Evolutionary conservation across 2,113 vertebrate species (phyloP).

Genomic region (Gymnarchus niloticus): DNA sequence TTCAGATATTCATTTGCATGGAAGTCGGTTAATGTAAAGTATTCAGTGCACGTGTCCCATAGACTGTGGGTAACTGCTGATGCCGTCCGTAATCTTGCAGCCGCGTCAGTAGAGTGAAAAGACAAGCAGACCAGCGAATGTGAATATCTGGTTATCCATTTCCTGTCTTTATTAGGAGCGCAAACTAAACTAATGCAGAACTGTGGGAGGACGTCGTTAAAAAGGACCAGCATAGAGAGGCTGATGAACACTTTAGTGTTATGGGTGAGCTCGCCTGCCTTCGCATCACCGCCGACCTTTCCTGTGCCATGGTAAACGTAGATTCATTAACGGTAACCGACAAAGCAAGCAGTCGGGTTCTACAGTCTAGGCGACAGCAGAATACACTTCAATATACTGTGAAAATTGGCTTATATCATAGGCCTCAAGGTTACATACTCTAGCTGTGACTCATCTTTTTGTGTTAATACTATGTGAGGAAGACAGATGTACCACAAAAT

Average conservation of each 20-base stretch:
- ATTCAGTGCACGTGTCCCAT: not conserved
- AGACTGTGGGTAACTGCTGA: not conserved
- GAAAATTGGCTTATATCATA: not conserved
- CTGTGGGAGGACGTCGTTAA: slow-evolving; percentile 67
- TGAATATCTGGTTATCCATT: not conserved
- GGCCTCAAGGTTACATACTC: not conserved
- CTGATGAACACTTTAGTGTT: slow-evolving; percentile 71
- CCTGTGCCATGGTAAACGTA: not conserved
- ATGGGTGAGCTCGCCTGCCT: slow-evolving; percentile 60
- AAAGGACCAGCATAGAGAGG: slow-evolving; percentile 71
- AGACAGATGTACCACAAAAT: not conserved
- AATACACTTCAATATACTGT: not conserved
- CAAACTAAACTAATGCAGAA: slow-evolving; percentile 77
- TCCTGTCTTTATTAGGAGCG: slow-evolving; percentile 50
- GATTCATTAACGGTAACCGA: not conserved
- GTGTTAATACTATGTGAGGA: not conserved
- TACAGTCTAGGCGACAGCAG: not conserved
- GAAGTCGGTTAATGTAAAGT: not conserved
- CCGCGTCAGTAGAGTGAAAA: not conserved
- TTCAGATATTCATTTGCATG: not conserved
- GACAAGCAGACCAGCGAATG: not conserved
- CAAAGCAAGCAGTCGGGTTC: not conserved
- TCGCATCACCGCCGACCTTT: not conserved
- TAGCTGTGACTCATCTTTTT: not conserved
- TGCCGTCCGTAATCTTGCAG: not conserved